These are phyloP conservation scores for Perognathus longimembris DNA, from an alignment of 2,113 vertebrate species.

Conservation along the genomic window DNA sequence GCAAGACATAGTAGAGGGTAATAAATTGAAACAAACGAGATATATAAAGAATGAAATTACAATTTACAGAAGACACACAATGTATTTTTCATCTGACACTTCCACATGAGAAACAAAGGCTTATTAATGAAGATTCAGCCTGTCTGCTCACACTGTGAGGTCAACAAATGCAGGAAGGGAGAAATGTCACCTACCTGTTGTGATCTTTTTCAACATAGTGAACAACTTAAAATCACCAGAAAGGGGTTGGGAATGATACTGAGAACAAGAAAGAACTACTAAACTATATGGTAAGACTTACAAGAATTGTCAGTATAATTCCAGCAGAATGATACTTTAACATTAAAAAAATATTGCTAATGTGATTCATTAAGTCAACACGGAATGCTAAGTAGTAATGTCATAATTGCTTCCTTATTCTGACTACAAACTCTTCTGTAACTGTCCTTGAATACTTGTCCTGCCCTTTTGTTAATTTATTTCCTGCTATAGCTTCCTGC, in stretches of 20 bases:
- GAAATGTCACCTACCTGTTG: fast-evolving
- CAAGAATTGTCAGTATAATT: background rate
- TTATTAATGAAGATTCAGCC: background rate
- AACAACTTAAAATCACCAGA: background rate
- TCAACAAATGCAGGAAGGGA: background rate
- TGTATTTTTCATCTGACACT: conserved; percentile 50
- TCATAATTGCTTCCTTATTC: background rate
- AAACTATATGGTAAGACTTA: background rate
- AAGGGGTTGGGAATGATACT: background rate
- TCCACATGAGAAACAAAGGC: conserved; percentile 58
- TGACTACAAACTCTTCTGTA: background rate
- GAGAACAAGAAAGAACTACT: background rate
- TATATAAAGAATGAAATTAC: conserved; percentile 31
- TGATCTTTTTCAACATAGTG: background rate
- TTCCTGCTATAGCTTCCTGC: background rate
- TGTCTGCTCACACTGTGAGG: fast-evolving
- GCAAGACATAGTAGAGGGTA: background rate
- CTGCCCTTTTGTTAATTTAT: background rate
- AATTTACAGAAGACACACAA: conserved; percentile 38
- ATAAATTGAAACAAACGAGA: conserved; percentile 60
- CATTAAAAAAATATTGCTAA: background rate
- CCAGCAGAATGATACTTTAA: background rate
- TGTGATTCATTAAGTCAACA: background rate
- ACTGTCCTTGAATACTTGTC: background rate
- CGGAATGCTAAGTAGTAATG: background rate